These are phyloP conservation scores for Drosophila trapezifrons DNA, from an alignment of 1,140 invertebrate genomes.

Conservation along the genomic window DNA sequence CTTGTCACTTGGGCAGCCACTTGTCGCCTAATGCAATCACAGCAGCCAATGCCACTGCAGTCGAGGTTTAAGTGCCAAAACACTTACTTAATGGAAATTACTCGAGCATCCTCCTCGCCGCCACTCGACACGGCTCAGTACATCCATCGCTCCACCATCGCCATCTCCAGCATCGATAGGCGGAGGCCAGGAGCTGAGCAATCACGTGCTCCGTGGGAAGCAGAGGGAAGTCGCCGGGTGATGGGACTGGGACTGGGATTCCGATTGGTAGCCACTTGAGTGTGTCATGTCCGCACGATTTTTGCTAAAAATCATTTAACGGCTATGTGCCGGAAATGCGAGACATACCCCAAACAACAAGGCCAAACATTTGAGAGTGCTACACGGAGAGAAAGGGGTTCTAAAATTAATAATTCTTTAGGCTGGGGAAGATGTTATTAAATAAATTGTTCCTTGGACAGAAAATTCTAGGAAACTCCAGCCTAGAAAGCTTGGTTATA, in stretches of 20 bases:
- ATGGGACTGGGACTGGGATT: constrained; percentile 2
- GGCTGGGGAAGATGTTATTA: neutral
- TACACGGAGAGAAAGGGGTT: constrained; percentile 1
- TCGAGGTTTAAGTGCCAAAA: constrained; percentile 69
- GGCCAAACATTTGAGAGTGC: constrained; percentile 20
- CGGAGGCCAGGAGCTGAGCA: constrained; percentile 59
- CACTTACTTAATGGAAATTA: constrained; percentile 82
- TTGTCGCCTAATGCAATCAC: constrained; percentile 66
- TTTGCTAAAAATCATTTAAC: constrained; percentile 83
- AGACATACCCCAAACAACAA: constrained; percentile 48
- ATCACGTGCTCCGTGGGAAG: constrained; percentile 54
- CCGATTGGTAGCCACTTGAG: constrained; percentile 64
- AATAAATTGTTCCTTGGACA: neutral
- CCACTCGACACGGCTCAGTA: constrained; percentile 54
- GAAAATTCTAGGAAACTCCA: neutral
- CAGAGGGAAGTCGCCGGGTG: neutral
- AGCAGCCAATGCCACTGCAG: constrained; percentile 66
- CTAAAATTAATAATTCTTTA: neutral
- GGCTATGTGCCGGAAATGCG: constrained; percentile 67
- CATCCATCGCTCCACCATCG: constrained; percentile 23
- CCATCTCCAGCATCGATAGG: constrained; percentile 34
- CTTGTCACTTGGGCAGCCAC: constrained; percentile 32
- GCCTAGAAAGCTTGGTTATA: neutral
- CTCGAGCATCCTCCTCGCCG: constrained; percentile 51
- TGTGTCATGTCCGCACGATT: constrained; percentile 81